Base-by-base conservation (phyloP, 1,140 invertebrate genomes). In the Latrodectus geometricus region DNA sequence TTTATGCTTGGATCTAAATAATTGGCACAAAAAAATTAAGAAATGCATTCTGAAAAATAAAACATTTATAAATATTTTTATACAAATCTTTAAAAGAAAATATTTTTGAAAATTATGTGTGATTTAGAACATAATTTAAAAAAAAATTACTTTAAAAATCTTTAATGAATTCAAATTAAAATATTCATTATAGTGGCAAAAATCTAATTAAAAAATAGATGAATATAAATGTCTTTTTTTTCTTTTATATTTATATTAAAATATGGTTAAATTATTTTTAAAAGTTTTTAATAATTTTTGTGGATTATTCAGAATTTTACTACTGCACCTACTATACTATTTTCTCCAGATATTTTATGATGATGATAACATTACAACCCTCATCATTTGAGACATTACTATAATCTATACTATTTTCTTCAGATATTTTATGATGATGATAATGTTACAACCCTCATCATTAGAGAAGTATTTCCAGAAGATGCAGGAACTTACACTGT, bases 401-500 rank as follows among this genome's bases (percentile, higher is more conserved):
- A n/a, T 11, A 11, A 61, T 50, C 65, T 65, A 56, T 65, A 21
- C 4, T 52, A 61, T 49, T 20, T 80, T 17, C 66, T 90, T n/a
- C 94, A 97, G 93, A 97, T 97, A 91, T 97, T 95, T 90, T 98
- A 97, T 89, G 96, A 97, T 90, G 96, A 97, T 88, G 96, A 97
- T 84, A 97, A 97, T 90, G 95, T 97, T 0, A 96, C 96, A 0
- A 97, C 96, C 5, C 91, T 99, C 21, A 95, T 98, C 23, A 98
- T 99, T 88, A 94, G 95, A 78, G 98, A 99, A 93, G 96, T 98
- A 0, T 98, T 97, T 91, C 96, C 97, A 0, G 98, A 99, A 93
- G 98, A 99, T 91, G 96, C 97, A 4, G 98, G 97, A 4, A 95
- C 95, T 70, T 99, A 98, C 91, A 99, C 97, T 0, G 98, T 97